Conservation (phyloP, 2,113 vertebrate species). For the Phoenicopterus ruber region DNA sequence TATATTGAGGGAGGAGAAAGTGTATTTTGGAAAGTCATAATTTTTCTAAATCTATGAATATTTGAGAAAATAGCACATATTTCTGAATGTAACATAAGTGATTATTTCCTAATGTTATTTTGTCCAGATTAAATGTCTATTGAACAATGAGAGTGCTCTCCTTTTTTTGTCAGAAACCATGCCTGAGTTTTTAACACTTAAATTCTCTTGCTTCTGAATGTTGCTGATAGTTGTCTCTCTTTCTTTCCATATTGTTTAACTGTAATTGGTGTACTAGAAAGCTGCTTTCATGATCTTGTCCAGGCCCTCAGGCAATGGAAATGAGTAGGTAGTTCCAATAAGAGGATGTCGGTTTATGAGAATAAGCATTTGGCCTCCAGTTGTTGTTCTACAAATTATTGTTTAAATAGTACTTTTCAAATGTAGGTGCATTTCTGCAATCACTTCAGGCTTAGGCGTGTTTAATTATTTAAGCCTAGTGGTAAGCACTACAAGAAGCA, state of each 20-base stretch:
- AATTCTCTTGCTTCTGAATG: background rate
- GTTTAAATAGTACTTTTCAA: background rate
- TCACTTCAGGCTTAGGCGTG: background rate
- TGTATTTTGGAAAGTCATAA: background rate
- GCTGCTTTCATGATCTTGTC: background rate
- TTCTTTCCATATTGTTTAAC: background rate
- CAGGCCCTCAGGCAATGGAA: background rate
- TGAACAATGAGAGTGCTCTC: background rate
- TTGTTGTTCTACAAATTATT: constrained; percentile 1
- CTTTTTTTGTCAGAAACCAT: background rate
- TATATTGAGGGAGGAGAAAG: background rate
- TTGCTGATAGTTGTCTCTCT: background rate
- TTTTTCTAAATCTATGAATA: background rate
- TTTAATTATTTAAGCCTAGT: constrained; percentile 2
- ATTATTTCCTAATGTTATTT: background rate
- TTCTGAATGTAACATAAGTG: background rate
- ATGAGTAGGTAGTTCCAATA: background rate
- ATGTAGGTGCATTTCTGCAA: background rate
- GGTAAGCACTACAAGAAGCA: background rate
- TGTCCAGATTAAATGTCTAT: background rate
- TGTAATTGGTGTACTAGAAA: background rate
- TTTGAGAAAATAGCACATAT: background rate
- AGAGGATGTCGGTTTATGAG: background rate
- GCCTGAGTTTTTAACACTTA: background rate
- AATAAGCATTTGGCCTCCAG: background rate